A percentile compares a stretch with the other conserved stretches of the same genome.
phyloP scores from a whole-genome alignment of 2,797 vertebrate genomes.

The Cyclopterus lumpus region DNA sequence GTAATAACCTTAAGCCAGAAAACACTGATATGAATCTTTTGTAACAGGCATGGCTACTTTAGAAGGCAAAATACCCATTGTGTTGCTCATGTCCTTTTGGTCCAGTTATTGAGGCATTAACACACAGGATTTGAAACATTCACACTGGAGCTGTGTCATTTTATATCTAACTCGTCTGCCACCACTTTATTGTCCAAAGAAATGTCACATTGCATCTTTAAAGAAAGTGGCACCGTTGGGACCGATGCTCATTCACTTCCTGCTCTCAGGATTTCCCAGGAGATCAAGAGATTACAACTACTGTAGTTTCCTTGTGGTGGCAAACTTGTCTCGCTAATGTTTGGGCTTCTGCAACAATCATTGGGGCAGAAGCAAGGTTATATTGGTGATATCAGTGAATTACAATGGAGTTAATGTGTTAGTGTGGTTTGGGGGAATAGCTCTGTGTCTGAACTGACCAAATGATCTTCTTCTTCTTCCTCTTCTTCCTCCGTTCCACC shows the following conservation, averaged over 20 bases:
- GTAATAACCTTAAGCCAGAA: not conserved
- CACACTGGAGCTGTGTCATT: not conserved
- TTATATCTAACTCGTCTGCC: not conserved
- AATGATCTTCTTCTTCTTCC: not conserved
- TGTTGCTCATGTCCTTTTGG: not conserved
- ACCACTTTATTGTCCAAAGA: slow-evolving; percentile 24
- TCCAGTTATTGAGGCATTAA: not conserved
- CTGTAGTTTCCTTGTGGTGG: slow-evolving; percentile 15
- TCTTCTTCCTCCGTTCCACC: slow-evolving; percentile 26
- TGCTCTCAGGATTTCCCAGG: slow-evolving; percentile 37
- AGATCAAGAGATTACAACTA: slow-evolving; percentile 44
- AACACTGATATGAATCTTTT: not conserved
- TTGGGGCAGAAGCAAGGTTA: slow-evolving; percentile 33
- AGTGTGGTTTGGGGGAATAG: not conserved
- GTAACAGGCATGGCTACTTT: not conserved
- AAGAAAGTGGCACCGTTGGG: slow-evolving; percentile 23
- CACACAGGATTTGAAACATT: not conserved
- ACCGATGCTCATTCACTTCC: slow-evolving; percentile 39
- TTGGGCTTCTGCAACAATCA: slow-evolving; percentile 30
- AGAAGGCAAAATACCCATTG: not conserved
- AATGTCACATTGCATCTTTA: slow-evolving; percentile 28
- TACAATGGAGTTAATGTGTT: slow-evolving; percentile 4
- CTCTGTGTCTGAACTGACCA: slow-evolving; percentile 9
- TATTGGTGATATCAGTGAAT: slow-evolving; percentile 25
- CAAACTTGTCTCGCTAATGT: slow-evolving; percentile 35